Evolutionary conservation across 2,113 vertebrate genomes (phyloP), one percentile per base, ranked within the genome.

Genomic region (Edolisoma coerulescens): DNA sequence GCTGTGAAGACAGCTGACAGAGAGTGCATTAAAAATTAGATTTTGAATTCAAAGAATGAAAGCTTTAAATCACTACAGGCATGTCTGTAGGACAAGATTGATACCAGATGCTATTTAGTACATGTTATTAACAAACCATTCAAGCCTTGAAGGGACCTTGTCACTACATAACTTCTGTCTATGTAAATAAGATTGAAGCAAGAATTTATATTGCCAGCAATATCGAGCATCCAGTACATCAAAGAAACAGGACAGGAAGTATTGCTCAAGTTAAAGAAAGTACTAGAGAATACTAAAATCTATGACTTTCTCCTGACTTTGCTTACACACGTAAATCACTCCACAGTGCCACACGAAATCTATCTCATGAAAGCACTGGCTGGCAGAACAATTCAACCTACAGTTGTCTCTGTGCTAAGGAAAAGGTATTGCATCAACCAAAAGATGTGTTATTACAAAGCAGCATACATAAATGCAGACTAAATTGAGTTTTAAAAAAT

Each of bases 31-130:
- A 98, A 98, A 98, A 98, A 98, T 98, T 97, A 98, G 95, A 97
- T 98, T 98, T 98, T 97, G 96, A 97, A 98, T 98, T 98, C 95
- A 89, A 97, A 97, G 96, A 98, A 97, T 97, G 96, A 97, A 98
- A 97, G 97, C 97, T 96, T 97, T 98, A 98, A 98, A 98, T 98
- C 97, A 98, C 90, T 95, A 93, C 85, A 97, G 96, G 97, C 97
- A 97, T 97, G 96, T 97, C 96, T 94, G 84, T 93, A 90, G 97
- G 97, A 97, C 93, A 98, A 98, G 98, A 98, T 97, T 98, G 98
- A 98, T 98, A 98, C 95, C 97, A 97, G 95, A 97, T 97, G 97
- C 96, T 97, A 97, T 98, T 98, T 98, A 98, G 98, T 97, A 98
- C 97, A 82, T 97, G 96, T 98, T 98, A 97, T 98, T 98, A 98